These are phyloP conservation scores for Daboia siamensis DNA, from an alignment of 2,113 vertebrate species.

Conservation along the genomic window DNA sequence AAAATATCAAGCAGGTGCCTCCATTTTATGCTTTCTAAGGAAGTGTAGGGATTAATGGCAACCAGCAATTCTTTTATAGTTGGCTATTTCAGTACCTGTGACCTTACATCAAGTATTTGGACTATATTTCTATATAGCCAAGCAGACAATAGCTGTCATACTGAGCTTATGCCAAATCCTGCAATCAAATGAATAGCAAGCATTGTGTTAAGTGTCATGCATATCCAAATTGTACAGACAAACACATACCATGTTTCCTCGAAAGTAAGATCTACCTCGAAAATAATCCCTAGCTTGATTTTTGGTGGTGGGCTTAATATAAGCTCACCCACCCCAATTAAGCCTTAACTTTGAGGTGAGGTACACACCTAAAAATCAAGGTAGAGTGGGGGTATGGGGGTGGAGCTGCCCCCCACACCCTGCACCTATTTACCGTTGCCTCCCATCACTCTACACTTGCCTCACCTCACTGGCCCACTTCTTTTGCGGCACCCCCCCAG, in stretches of 20 bases:
- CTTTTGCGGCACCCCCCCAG: too few species aligned
- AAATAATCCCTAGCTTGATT: too few species aligned
- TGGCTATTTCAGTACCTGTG: neutral
- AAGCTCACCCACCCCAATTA: too few species aligned
- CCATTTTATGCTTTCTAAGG: neutral
- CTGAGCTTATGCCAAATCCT: neutral
- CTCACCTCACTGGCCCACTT: too few species aligned
- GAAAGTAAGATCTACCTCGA: too few species aligned
- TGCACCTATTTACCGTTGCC: too few species aligned
- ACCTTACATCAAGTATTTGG: neutral
- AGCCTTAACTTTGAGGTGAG: too few species aligned
- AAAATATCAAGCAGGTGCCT: neutral
- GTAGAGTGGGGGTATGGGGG: too few species aligned
- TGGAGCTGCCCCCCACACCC: too few species aligned
- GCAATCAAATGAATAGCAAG: neutral
- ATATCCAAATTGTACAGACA: neutral
- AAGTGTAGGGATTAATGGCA: neutral
- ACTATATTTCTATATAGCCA: neutral
- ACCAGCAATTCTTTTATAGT: neutral
- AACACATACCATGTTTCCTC: neutral
- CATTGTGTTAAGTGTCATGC: neutral
- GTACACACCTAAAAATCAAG: too few species aligned
- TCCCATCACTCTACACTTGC: too few species aligned
- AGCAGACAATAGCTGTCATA: neutral
- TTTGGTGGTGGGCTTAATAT: too few species aligned